Conservation (phyloP, 35 echinoderm and acorn worm species). For the Amphiura filiformis region DNA sequence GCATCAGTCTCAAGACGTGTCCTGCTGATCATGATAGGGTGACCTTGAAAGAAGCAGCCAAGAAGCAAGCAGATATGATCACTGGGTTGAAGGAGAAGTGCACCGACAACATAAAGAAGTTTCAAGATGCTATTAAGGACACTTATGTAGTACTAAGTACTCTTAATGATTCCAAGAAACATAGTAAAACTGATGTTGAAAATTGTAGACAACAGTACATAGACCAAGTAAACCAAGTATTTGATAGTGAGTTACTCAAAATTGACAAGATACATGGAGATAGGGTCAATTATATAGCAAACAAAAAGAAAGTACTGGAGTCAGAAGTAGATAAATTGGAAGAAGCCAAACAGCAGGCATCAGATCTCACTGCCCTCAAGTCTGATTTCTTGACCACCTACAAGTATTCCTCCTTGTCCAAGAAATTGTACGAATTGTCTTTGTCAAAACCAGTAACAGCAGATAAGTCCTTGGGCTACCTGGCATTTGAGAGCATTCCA, state of each 20-base stretch:
- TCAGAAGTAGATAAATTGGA: not conserved
- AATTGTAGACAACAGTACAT: not conserved
- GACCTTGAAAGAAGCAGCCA: not conserved
- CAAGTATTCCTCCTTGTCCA: not conserved
- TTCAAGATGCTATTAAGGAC: not conserved
- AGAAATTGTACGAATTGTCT: not conserved
- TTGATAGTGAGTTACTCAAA: not conserved
- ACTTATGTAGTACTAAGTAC: not conserved
- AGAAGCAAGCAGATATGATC: not conserved
- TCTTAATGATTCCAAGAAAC: not conserved
- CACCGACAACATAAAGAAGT: not conserved
- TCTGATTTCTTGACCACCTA: not conserved
- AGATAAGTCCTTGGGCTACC: not conserved
- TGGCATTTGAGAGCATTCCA: not conserved
- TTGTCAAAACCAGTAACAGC: not conserved
- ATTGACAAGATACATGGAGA: not conserved
- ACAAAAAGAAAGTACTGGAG: not conserved
- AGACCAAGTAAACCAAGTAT: not conserved
- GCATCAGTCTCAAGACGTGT: too few species aligned
- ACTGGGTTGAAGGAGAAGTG: not conserved
- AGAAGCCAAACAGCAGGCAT: not conserved
- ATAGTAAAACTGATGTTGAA: not conserved
- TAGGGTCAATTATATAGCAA: not conserved
- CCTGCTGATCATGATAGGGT: not conserved
- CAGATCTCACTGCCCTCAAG: not conserved